Percentiles rank a stretch among this genome's conserved stretches.
Evolutionary conservation across 1,140 invertebrate genomes (phyloP).

Genomic region (Lanistes nyassanus): DNA sequence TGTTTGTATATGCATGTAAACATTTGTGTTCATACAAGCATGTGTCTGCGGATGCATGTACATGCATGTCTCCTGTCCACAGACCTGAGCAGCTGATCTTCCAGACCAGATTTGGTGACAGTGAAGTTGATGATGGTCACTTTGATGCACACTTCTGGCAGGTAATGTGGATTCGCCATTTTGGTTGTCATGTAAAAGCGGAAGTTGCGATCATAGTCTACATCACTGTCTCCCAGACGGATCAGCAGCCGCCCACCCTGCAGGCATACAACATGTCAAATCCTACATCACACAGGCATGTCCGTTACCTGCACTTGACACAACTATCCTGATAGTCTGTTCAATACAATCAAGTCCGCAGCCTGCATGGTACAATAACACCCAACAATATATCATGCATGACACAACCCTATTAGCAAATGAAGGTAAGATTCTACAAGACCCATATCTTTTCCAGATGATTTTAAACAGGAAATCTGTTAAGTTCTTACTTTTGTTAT

Average conservation of each 20-base stretch:
- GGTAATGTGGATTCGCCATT: constrained; percentile 67
- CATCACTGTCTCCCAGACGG: constrained; percentile 65
- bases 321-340: not conserved
- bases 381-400: too few relatives aligned
- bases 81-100: constrained; percentile 82
- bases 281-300: too few relatives aligned
- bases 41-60: not conserved
- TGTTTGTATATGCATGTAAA: too few relatives aligned
- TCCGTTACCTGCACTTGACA: not conserved
- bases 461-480: too few relatives aligned
- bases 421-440: too few relatives aligned
- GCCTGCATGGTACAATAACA: too few relatives aligned
- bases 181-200: constrained; percentile 68
- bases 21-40: too few relatives aligned
- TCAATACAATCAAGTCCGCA: too few relatives aligned
- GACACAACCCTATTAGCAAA: too few relatives aligned
- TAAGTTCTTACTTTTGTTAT: too few relatives aligned
- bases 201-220: constrained; percentile 75
- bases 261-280: too few relatives aligned
- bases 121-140: constrained; percentile 69
- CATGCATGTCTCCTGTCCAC: not conserved
- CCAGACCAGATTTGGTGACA: constrained; percentile 74
- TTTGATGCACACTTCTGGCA: constrained; percentile 67
- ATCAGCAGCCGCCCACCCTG: constrained; percentile 66
- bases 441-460: too few relatives aligned